Evolutionary conservation across 2,888 invertebrate species (phyloP).

Genomic region (Himalopsyche tibetana): DNA sequence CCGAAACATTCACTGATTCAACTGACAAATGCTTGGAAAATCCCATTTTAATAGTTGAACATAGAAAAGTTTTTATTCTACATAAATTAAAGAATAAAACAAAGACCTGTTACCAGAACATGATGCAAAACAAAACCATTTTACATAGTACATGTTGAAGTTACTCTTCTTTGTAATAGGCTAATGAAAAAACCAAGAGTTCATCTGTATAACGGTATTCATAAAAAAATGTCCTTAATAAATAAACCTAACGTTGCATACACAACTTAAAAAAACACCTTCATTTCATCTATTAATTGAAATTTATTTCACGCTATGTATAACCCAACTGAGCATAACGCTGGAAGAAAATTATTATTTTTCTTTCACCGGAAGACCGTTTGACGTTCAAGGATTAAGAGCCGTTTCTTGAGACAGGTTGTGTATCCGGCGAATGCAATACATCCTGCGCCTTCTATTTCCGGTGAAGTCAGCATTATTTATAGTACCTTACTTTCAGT

Average conservation of each 20-base stretch:
- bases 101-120: too few species aligned
- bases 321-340: not conserved
- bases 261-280: not conserved
- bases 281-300: not conserved
- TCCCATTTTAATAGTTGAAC: too few species aligned
- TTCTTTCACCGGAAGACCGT: constrained; percentile 8
- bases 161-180: too few species aligned
- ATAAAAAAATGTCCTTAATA: too few species aligned
- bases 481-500: not conserved
- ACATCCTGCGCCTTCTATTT: constrained; percentile 34
- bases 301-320: not conserved
- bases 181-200: too few species aligned
- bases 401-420: constrained; percentile 31
- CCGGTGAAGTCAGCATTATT: constrained; percentile 20
- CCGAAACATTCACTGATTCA: too few species aligned
- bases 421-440: constrained; percentile 34
- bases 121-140: too few species aligned
- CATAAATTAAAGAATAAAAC: too few species aligned
- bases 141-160: too few species aligned
- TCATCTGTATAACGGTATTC: too few species aligned
- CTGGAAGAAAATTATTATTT: not conserved
- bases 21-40: too few species aligned
- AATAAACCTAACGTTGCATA: not conserved
- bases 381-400: constrained; percentile 23
- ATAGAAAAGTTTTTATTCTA: too few species aligned